A percentile compares a stretch with the other conserved stretches of the same genome.
Conservation (phyloP, 1,140 invertebrate species). For the Eriosoma lanigerum region DNA sequence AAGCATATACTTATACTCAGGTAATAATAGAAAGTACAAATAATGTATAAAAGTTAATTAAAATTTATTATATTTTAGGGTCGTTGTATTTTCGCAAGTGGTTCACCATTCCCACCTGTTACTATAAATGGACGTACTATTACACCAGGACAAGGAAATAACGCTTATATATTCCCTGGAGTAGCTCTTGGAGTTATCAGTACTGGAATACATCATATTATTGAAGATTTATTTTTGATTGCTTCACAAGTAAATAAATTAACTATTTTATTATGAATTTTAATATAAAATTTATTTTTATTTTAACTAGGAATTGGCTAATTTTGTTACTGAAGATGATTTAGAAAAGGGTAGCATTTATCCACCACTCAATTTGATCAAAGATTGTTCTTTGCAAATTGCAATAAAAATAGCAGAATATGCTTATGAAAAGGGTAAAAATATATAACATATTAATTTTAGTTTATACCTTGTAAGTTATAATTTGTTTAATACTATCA, state of each 20-base stretch:
- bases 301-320: slow-evolving; percentile 68
- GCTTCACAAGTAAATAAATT: slow-evolving; percentile 68
- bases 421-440: slow-evolving; percentile 67
- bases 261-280: background rate
- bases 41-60: background rate
- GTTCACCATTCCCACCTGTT: slow-evolving; percentile 87
- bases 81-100: slow-evolving; percentile 85
- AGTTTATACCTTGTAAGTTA: no score
- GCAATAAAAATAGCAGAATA: slow-evolving; percentile 71
- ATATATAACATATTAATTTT: no score
- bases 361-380: slow-evolving; percentile 73
- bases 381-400: slow-evolving; percentile 72
- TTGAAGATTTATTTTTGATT: slow-evolving; percentile 85
- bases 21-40: slow-evolving; percentile 60
- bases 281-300: background rate
- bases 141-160: slow-evolving; percentile 92
- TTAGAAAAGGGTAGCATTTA: slow-evolving; percentile 74
- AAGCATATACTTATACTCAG: slow-evolving; percentile 83
- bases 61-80: slow-evolving; percentile 64
- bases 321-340: slow-evolving; percentile 70
- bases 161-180: slow-evolving; percentile 95
- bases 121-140: slow-evolving; percentile 75
- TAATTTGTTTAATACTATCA: no score
- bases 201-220: slow-evolving; percentile 83
- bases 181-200: slow-evolving; percentile 87